Evolutionary conservation across 2,888 invertebrate genomes (phyloP).

Genomic region (Chymomyza caudatula): DNA sequence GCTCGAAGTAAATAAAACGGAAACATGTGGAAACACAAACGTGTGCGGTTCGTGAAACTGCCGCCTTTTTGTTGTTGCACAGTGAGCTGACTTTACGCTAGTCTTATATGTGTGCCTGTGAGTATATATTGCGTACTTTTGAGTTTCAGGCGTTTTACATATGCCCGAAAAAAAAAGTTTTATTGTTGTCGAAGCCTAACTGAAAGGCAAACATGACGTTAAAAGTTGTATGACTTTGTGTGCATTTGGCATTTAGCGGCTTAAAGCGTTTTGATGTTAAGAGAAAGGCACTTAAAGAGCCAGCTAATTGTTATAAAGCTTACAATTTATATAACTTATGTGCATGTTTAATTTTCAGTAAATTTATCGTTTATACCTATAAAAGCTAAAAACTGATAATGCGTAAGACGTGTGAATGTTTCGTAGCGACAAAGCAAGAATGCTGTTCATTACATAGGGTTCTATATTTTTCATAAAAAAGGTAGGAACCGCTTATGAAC

Average conservation of each 20-base stretch:
- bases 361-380: too few species aligned
- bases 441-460: too few species aligned
- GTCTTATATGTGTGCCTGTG: not conserved
- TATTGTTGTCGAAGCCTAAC: not conserved
- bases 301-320: too few species aligned
- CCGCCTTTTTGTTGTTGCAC: not conserved
- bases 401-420: too few species aligned
- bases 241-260: not conserved
- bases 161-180: not conserved
- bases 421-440: too few species aligned
- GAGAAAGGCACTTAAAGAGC: too few species aligned
- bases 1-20: slow-evolving; percentile 49
- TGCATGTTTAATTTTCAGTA: too few species aligned
- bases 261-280: too few species aligned
- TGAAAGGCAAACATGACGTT: not conserved
- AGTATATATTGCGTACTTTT: not conserved
- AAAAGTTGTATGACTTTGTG: not conserved
- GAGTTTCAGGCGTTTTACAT: not conserved
- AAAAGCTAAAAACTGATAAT: too few species aligned
- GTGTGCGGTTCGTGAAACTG: slow-evolving; percentile 8
- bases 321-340: too few species aligned
- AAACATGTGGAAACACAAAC: slow-evolving; percentile 40
- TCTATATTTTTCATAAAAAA: too few species aligned
- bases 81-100: not conserved
- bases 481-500: too few species aligned